These are phyloP conservation scores for Miniopterus natalensis DNA, from an alignment of 2,113 vertebrate species.

Conservation along the genomic window DNA sequence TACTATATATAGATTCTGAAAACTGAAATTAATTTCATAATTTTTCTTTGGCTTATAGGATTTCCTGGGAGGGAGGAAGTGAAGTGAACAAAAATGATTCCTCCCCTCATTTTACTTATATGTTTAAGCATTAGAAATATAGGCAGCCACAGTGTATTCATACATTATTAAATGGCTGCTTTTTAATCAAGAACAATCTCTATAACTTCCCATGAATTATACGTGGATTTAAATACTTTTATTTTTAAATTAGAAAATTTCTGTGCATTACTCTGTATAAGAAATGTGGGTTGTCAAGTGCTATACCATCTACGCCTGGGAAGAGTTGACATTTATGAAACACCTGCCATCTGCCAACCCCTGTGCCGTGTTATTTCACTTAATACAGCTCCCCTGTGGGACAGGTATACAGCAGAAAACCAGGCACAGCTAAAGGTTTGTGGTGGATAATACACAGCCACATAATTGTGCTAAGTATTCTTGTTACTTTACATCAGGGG, in stretches of 20 bases:
- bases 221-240: background rate
- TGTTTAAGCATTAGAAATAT: background rate
- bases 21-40: background rate
- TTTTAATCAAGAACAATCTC: background rate
- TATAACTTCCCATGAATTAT: background rate
- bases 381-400: background rate
- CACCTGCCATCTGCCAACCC: background rate
- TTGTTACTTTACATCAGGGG: background rate
- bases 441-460: too few species aligned
- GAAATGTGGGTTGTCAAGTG: background rate
- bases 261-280: background rate
- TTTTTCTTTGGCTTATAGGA: background rate
- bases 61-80: background rate
- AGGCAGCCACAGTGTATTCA: background rate
- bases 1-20: background rate
- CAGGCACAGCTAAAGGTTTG: background rate
- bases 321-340: background rate
- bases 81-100: background rate
- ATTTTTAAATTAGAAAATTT: conserved; percentile 58
- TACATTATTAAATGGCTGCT: background rate
- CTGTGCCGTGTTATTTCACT: background rate
- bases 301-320: too few species aligned
- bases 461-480: background rate
- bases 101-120: background rate
- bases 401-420: background rate